Base-by-base conservation (phyloP, 2,797 vertebrate genomes). In the Monodelphis domestica region DNA sequence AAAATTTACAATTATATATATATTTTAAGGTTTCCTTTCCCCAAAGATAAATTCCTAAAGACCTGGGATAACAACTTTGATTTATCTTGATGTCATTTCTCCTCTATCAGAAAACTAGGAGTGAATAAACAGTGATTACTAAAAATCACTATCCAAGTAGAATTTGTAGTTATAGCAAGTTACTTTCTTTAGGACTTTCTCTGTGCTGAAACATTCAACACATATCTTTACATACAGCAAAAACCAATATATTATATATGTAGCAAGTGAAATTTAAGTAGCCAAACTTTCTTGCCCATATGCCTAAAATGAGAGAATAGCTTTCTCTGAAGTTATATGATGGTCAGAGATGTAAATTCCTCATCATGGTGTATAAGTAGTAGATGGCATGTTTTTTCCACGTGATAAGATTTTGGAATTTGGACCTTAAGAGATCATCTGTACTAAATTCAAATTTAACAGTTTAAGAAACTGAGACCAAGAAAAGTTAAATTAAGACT, bases 51-150 rank as follows among this genome's bases (percentile, higher is more conserved):
- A 94, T 97, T 97, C 96, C 97, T 38, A 17, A 95, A 97, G 97
- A 95, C 95, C 96, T 98, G 97, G 96, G 96, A 91, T 95, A 97
- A 0, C 51, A n/a, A 26, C 12, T 5, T 95, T 97, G 93, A 70
- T 95, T 97, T 97, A 93, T 97, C 95, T 92, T 97, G 95, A 93
- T 96, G 90, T 24, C 97, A 78, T 96, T 97, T 94, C 97, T 97
- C 95, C 96, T 93, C 88, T 96, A 95, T 96, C 94, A 97, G 96
- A 91, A 97, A 95, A 93, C 95, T 94, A 93, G 56, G 92, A 92
- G 88, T 97, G 94, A 97, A 95, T 96, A 97, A 78, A 28, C 94
- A 91, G 9, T 97, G 96, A 56, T 95, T 95, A 52, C 93, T 91
- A 95, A 94, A 94, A 94, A 38, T 63, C 90, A 53, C 91, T 95